Evolutionary conservation across 37 sponge, comb jelly and placozoan genomes (phyloP), one percentile per base, ranked within the genome.

Genomic region (Agelas oroides): DNA sequence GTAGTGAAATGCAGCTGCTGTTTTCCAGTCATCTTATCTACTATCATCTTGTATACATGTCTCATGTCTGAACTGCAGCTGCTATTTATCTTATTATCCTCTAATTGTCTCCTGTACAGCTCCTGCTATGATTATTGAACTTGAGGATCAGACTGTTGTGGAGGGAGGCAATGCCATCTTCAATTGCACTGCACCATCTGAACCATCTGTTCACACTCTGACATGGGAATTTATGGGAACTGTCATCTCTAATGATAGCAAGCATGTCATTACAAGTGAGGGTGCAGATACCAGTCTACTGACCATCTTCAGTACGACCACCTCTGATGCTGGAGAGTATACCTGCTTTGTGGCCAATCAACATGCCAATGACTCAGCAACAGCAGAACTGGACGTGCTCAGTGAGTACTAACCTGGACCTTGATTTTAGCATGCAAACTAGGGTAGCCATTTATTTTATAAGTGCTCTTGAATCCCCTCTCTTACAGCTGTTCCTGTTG

Each of bases 301-400:
- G 74, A 56, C 60, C 1, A 71, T 82, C 20, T 13, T 2, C n/a
- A 70, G 70, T 31, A 1, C 70, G 35, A 31, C 31, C 16, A 53
- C 70, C 25, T 61, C 63, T 73, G 84, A 83, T 61, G 64, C 41
- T 63, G 73, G 60, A 25, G 21, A 35, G 21, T 83, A 71, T 36
- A 73, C 84, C 16, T 73, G 73, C 24, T 46, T 30, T 61, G 84
- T 61, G 8, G 31, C 54, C 53, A 83, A 83, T 60, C 31, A 72
- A 5, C 71, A 59, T 19, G 82, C 36, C 20, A 82, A 13, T 14
- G n/a, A 0, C 71, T 28, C 16, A 35, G 59, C 58, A 2, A 57
- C 71, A 66, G 56, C 54, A 21, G 1, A 28, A 25, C 54, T 82
- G 18, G 70, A 28, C 21, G 71, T 82, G 28, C 34, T 53, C 30